These are phyloP conservation scores for Himalopsyche anomala DNA, from an alignment of 2,888 invertebrate genomes.

Conservation along the genomic window DNA sequence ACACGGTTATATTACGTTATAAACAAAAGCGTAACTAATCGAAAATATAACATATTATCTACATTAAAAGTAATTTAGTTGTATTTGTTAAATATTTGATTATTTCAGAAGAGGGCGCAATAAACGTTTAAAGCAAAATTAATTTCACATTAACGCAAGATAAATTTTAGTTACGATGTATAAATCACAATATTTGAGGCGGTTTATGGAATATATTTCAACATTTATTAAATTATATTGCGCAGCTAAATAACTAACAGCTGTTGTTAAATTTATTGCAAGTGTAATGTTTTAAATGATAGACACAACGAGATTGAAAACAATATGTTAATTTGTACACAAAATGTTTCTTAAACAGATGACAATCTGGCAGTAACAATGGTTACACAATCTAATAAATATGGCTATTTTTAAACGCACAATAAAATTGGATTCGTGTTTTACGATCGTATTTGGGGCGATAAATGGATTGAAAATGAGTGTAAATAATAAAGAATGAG, in stretches of 20 bases:
- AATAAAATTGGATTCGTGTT: not conserved
- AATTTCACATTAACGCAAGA: constrained; percentile 1
- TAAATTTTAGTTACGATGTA: not conserved
- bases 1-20: not conserved
- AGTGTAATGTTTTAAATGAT: constrained; percentile 5
- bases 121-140: constrained; percentile 13
- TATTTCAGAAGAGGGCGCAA: not conserved
- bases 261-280: constrained; percentile 10
- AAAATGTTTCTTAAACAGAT: too few relatives aligned
- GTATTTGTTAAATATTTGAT: not conserved
- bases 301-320: not conserved
- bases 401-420: not conserved
- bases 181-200: constrained; percentile 16
- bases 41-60: not conserved
- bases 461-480: constrained; percentile 3
- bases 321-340: not conserved
- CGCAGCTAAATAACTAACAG: constrained; percentile 1
- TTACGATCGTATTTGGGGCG: not conserved
- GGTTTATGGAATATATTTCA: not conserved
- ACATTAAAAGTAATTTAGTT: constrained; percentile 11
- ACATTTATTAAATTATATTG: not conserved
- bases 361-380: too few relatives aligned
- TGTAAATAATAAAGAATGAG: not conserved
- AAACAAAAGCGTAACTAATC: constrained; percentile 4
- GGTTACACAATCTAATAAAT: not conserved